These are phyloP conservation scores for Arion vulgaris DNA, from an alignment of 1,140 invertebrate species.

Conservation along the genomic window DNA sequence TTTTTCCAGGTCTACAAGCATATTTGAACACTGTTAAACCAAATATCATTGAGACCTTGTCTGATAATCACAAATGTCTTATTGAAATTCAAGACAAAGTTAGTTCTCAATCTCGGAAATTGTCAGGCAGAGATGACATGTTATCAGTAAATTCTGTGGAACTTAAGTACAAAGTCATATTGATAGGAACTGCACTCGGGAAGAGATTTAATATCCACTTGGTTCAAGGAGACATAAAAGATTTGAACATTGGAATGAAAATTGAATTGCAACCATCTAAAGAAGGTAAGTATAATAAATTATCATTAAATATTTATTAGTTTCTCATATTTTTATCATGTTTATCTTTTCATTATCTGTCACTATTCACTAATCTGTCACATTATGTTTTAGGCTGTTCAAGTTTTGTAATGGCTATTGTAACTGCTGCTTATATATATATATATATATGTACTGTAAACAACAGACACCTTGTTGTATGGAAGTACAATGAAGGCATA, in stretches of 20 bases:
- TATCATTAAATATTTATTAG: too few species aligned
- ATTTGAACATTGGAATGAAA: slow-evolving; percentile 2
- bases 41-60: neutral
- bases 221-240: neutral
- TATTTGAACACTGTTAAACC: neutral
- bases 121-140: neutral
- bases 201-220: neutral
- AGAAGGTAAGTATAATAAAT: neutral
- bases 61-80: neutral
- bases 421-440: too few species aligned
- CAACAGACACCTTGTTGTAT: too few species aligned
- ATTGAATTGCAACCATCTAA: neutral
- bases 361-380: too few species aligned
- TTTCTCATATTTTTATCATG: too few species aligned
- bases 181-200: neutral
- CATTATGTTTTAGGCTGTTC: too few species aligned
- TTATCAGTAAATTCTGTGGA: neutral
- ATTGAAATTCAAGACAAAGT: neutral
- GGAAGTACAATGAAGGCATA: too few species aligned
- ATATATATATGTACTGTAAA: too few species aligned
- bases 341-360: too few species aligned
- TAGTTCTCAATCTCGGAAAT: neutral
- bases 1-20: neutral
- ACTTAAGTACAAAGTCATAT: neutral
- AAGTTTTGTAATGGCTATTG: too few species aligned